A percentile compares a stretch with the other conserved stretches of the same genome.
Evolutionary conservation across 2,888 invertebrate species (phyloP).

Genomic region (Tyria jacobaeae): DNA sequence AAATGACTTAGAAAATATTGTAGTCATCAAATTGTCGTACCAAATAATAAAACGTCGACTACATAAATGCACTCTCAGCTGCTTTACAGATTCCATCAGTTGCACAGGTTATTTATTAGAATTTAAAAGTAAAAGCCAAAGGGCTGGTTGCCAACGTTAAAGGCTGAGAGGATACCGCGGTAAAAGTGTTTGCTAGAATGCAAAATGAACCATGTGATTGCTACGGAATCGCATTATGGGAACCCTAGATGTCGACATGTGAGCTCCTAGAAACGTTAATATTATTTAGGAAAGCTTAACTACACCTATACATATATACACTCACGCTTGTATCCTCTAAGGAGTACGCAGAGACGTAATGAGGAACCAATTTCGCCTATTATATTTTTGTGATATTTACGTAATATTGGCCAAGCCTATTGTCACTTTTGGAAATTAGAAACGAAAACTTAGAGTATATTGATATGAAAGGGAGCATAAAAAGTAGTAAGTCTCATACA

Average conservation of each 20-base stretch:
- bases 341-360: no score
- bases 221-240: slow-evolving; percentile 76
- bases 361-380: no score
- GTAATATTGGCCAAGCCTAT: no score
- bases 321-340: no score
- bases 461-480: no score
- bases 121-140: slow-evolving; percentile 42
- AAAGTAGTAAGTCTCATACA: no score
- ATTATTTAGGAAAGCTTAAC: slow-evolving; percentile 15
- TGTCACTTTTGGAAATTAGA: no score
- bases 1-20: background rate
- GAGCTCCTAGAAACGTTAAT: slow-evolving; percentile 54
- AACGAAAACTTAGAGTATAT: no score
- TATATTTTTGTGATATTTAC: no score
- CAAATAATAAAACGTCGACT: background rate
- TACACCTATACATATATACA: no score
- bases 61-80: background rate
- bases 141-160: slow-evolving; percentile 50
- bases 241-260: slow-evolving; percentile 53
- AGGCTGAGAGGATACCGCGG: slow-evolving; percentile 54
- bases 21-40: background rate
- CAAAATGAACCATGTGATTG: slow-evolving; percentile 84
- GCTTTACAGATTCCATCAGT: slow-evolving; percentile 17
- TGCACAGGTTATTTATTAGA: slow-evolving; percentile 35
- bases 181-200: slow-evolving; percentile 78